Percentiles rank a stretch among this genome's conserved stretches.
Conservation (phyloP, 2,888 invertebrate genomes). For the Vannuccia rotundouncinata region DNA sequence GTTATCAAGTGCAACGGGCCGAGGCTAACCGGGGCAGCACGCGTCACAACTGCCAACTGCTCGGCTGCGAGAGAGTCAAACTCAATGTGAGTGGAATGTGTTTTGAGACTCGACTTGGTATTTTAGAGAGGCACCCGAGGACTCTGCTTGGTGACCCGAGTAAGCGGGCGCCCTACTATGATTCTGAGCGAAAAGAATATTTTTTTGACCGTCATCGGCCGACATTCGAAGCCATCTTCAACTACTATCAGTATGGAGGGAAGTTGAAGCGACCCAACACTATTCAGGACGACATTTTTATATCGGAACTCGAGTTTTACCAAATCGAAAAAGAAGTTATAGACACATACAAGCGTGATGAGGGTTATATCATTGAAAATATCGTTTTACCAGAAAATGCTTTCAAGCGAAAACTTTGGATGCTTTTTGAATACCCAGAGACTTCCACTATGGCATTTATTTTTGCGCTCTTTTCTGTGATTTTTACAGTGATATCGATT, state of each 20-base stretch:
- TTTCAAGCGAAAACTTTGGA: conserved; percentile 24
- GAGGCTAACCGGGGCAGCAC: too few species aligned
- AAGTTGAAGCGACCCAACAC: neutral
- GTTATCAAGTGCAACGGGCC: too few species aligned
- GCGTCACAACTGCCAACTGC: too few species aligned
- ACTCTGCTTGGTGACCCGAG: conserved; percentile 3
- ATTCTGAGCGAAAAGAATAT: conserved; percentile 18
- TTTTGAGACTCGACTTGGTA: neutral
- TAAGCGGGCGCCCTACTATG: conserved; percentile 6
- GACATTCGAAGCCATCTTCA: conserved; percentile 14
- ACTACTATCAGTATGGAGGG: conserved; percentile 27
- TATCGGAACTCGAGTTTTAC: conserved; percentile 10
- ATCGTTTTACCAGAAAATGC: conserved; percentile 20
- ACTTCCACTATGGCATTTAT: conserved; percentile 28
- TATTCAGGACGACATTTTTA: conserved; percentile 4
- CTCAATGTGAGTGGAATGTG: conserved; percentile 31
- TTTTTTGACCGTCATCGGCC: conserved; percentile 32
- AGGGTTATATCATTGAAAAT: conserved; percentile 27
- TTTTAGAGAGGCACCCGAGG: conserved; percentile 16
- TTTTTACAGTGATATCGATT: conserved; percentile 35
- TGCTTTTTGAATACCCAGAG: conserved; percentile 34
- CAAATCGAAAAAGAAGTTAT: neutral
- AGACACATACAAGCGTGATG: neutral
- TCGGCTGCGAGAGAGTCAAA: neutral
- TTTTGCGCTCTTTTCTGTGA: conserved; percentile 29